Base-by-base conservation (phyloP, 1,140 invertebrate genomes). In the Hylaeus volcanicus region DNA sequence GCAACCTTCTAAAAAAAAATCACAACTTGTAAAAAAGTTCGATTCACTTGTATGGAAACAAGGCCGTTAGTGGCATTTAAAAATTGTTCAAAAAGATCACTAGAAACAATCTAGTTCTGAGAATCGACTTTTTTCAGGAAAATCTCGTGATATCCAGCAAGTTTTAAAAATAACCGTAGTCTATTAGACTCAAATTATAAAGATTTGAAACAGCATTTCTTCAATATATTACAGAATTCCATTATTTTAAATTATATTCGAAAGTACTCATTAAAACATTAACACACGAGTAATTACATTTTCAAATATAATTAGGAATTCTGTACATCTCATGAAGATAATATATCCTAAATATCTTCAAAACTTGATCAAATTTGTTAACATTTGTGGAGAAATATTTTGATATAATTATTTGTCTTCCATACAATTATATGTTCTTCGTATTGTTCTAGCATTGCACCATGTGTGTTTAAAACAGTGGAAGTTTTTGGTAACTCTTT, bases 41-140 rank as follows among this genome's bases (percentile, higher is more conserved):
- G 9, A 37, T 74, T 64, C 9, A 55, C 3, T 51, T 41, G 15
- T 63, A 63, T 51, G 37, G n/a, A 43, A 64, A 6, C 37, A 9
- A 3, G 12, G 0, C 26, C 55, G 12, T 37, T 11, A 43, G 5
- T 69, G 26, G 9, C 12, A 51, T 45, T 37, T 14, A 41, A 41
- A 48, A 70, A 45, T 43, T 58, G 39, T 51, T 60, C 5, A 58
- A 39, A 75, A 77, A 77, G 43, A 41, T 70, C 43, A 70, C 43
- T 9, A 66, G 15, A 75, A 48, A 75, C 66, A 48, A 39, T 66
- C 11, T 9, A n/a, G n/a, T 53, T 71, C 48, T 53, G 48, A 39
- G 15, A 71, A 77, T 45, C 8, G 15, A 15, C n/a, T 26, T 0
- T 11, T n/a, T 58, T 14, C 39, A 15, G 9, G 11, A 53, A 75